Conservation (phyloP, 2,888 invertebrate species). For the Augochlorella aurata region DNA sequence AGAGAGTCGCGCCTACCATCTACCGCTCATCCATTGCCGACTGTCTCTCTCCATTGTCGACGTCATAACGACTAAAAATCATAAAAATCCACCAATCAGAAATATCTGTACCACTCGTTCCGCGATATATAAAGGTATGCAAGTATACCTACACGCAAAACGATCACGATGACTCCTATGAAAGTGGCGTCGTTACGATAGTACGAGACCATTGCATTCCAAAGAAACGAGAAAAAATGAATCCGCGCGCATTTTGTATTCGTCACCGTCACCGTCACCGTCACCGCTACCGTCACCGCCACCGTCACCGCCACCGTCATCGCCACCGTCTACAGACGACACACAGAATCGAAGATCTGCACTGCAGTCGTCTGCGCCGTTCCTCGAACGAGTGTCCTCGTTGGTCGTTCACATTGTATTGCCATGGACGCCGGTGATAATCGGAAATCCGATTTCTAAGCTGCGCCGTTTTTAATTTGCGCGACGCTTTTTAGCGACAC, state of each 20-base stretch:
- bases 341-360: constrained; percentile 22
- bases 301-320: no score
- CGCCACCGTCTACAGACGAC: constrained; percentile 5
- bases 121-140: no score
- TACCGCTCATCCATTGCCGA: constrained; percentile 40
- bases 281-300: no score
- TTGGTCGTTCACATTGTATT: not conserved
- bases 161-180: constrained; percentile 43
- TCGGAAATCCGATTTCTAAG: not conserved
- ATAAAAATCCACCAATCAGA: no score
- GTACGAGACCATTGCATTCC: constrained; percentile 2
- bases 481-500: no score
- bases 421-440: not conserved
- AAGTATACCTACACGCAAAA: constrained; percentile 27
- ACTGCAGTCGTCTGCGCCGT: not conserved
- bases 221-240: constrained; percentile 3
- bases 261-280: not conserved
- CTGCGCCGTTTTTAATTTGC: not conserved
- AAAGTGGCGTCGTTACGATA: constrained; percentile 41
- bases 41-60: constrained; percentile 26
- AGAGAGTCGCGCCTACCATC: constrained; percentile 51
- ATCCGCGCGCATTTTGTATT: constrained; percentile 28
- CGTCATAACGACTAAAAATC: constrained; percentile 47
- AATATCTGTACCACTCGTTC: constrained; percentile 34
- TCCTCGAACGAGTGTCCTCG: not conserved